A percentile compares a stretch with the other conserved stretches of the same genome.
Conservation (phyloP, 2,888 invertebrate species). For the Lissonota sp. region DNA sequence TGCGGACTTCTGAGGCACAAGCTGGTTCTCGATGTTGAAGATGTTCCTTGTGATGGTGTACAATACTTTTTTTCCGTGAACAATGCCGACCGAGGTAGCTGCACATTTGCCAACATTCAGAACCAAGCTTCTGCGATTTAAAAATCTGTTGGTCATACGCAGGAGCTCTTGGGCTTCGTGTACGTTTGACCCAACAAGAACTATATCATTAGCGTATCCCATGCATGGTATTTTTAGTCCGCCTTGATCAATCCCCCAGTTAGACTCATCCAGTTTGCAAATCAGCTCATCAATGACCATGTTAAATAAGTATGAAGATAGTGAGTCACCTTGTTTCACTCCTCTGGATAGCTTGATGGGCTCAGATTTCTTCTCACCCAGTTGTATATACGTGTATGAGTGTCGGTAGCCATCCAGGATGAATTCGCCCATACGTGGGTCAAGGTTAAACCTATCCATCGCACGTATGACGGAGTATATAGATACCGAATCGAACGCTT, state of each 20-base stretch:
- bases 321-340: slow-evolving; percentile 24
- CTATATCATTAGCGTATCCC: slow-evolving; percentile 66
- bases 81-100: slow-evolving; percentile 54
- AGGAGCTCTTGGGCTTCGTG: slow-evolving; percentile 37
- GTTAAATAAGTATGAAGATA: slow-evolving; percentile 15
- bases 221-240: slow-evolving; percentile 18
- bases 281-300: slow-evolving; percentile 29
- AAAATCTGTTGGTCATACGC: slow-evolving; percentile 45
- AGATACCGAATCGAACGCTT: too few relatives aligned
- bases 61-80: slow-evolving; percentile 60
- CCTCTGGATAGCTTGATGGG: slow-evolving; percentile 10
- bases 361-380: too few relatives aligned
- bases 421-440: too few relatives aligned
- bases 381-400: background rate
- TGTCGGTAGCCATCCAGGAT: slow-evolving; percentile 28
- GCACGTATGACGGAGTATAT: too few relatives aligned
- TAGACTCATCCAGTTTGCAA: background rate
- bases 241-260: background rate
- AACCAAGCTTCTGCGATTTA: slow-evolving; percentile 41
- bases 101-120: slow-evolving; percentile 57
- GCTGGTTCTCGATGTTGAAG: slow-evolving; percentile 31
- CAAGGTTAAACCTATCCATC: too few relatives aligned
- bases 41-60: slow-evolving; percentile 44
- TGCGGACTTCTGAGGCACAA: slow-evolving; percentile 12
- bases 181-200: slow-evolving; percentile 45